Evolutionary conservation across 2,113 vertebrate species (phyloP).

Genomic region (Eublepharis macularius): DNA sequence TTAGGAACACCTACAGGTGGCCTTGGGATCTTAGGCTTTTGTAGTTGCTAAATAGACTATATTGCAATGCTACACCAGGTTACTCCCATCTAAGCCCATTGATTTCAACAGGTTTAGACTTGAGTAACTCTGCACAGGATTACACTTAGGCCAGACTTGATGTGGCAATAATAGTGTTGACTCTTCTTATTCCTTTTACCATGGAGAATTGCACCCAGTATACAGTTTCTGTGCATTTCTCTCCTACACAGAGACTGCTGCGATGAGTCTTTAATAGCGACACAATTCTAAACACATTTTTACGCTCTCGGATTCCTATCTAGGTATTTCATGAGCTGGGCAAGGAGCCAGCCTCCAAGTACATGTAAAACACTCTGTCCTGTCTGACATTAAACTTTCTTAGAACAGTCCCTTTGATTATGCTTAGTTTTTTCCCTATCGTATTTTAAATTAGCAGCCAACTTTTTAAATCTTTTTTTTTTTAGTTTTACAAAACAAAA

Average conservation of each 20-base stretch:
- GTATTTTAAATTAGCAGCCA: not conserved
- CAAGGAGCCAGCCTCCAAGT: not conserved
- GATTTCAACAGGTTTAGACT: too few species aligned
- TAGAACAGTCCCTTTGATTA: not conserved
- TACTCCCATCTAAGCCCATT: too few species aligned
- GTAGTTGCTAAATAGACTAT: too few species aligned
- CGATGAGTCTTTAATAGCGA: not conserved
- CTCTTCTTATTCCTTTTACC: not conserved
- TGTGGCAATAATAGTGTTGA: not conserved
- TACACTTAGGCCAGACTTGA: too few species aligned
- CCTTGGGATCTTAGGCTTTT: too few species aligned
- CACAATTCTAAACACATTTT: not conserved
- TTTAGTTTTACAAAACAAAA: not conserved
- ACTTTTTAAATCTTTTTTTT: not conserved
- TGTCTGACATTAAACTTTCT: not conserved
- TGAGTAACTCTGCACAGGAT: too few species aligned
- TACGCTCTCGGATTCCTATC: not conserved
- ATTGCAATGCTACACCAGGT: too few species aligned
- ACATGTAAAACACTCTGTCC: not conserved
- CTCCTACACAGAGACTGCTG: not conserved
- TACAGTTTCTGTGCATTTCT: not conserved
- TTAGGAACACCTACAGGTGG: too few species aligned
- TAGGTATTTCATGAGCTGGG: conserved; percentile 4
- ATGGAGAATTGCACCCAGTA: not conserved
- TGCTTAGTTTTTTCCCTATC: not conserved